Conservation (phyloP, 2,113 vertebrate genomes). For the Tragelaphus buxtoni region DNA sequence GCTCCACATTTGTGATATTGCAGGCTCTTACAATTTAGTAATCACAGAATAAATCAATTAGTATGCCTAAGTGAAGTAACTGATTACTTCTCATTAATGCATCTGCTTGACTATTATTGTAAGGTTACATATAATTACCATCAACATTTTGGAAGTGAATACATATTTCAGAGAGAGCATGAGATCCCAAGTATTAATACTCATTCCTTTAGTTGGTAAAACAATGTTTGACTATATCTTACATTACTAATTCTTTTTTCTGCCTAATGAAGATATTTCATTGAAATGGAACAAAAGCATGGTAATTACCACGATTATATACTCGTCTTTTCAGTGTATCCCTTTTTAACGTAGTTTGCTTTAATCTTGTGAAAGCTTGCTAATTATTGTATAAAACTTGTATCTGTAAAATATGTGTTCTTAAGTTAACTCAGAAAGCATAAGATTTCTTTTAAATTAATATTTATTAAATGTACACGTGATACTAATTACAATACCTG, state of each 20-base stretch:
- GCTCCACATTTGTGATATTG: too few species aligned
- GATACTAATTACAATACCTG: neutral
- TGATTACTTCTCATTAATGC: slow-evolving; percentile 20
- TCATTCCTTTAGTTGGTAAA: slow-evolving; percentile 28
- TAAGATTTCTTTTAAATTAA: slow-evolving; percentile 7
- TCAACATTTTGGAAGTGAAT: slow-evolving; percentile 10
- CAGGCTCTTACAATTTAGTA: too few species aligned
- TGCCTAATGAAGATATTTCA: slow-evolving; percentile 19
- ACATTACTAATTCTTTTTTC: slow-evolving; percentile 15
- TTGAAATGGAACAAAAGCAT: slow-evolving; percentile 24
- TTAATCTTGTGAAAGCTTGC: slow-evolving; percentile 6
- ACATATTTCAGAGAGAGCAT: slow-evolving; percentile 3
- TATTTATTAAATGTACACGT: neutral
- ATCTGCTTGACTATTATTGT: neutral
- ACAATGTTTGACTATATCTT: slow-evolving; percentile 11
- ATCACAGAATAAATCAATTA: too few species aligned
- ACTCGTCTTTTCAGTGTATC: neutral
- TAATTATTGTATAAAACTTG: slow-evolving; percentile 1
- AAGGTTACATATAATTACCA: slow-evolving; percentile 32
- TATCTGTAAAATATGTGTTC: neutral
- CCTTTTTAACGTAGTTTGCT: slow-evolving; percentile 12
- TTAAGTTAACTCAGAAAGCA: neutral
- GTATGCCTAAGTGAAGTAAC: neutral
- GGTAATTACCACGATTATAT: slow-evolving; percentile 25
- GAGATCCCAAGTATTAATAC: neutral